phyloP scores from a whole-genome alignment of 2,888 invertebrate species.

The Leucophenga montana region DNA sequence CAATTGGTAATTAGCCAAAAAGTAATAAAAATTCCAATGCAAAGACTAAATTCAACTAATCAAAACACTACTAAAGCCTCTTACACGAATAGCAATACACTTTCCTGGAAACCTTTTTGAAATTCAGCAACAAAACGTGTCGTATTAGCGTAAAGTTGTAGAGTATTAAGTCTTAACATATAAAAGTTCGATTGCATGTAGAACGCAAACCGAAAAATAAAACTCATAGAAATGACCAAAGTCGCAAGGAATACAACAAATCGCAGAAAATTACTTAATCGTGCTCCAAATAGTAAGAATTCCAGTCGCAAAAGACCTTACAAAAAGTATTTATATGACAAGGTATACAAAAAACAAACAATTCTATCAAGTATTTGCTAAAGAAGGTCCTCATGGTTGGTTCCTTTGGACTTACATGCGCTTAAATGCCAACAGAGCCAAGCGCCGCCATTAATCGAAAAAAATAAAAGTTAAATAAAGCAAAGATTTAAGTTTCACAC shows the following conservation, averaged over 20 bases:
- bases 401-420: slow-evolving; percentile 22
- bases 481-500: background rate
- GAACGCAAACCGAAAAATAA: slow-evolving; percentile 47
- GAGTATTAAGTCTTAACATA: background rate
- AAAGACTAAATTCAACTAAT: too few species aligned
- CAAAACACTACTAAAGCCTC: too few species aligned
- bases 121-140: background rate
- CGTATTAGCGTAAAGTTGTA: too few species aligned
- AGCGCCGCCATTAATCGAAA: slow-evolving; percentile 33
- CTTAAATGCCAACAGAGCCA: slow-evolving; percentile 19
- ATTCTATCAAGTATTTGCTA: too few species aligned
- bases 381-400: too few species aligned
- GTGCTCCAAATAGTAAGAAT: slow-evolving; percentile 32
- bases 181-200: slow-evolving; percentile 44
- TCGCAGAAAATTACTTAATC: slow-evolving; percentile 49
- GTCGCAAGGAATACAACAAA: slow-evolving; percentile 38
- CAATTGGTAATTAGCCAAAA: too few species aligned
- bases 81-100: background rate
- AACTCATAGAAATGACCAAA: slow-evolving; percentile 20
- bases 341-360: too few species aligned
- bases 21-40: too few species aligned
- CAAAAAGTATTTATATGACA: slow-evolving; percentile 53
- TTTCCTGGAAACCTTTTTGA: slow-evolving; percentile 13
- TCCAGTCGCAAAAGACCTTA: slow-evolving; percentile 41
- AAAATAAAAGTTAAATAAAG: background rate